Percentiles rank a stretch among this genome's conserved stretches.
These are phyloP conservation scores for Tetramorium alpestre DNA, from an alignment of 1,140 invertebrate species.

Conservation along the genomic window DNA sequence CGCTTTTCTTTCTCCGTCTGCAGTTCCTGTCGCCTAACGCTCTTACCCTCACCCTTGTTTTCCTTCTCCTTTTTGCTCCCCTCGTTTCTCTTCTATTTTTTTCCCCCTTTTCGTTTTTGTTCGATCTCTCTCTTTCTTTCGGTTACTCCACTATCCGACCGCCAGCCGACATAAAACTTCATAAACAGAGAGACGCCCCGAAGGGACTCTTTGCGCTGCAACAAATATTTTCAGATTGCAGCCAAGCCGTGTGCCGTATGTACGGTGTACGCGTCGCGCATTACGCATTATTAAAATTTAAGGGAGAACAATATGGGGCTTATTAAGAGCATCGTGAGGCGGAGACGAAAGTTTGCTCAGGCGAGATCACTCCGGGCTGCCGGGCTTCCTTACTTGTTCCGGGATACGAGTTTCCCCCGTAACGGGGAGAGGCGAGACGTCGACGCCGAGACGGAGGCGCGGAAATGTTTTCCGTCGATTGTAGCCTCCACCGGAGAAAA, in stretches of 20 bases:
- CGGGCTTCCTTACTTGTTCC: slow-evolving; percentile 17
- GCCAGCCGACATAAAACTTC: slow-evolving; percentile 72
- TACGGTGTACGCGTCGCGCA: slow-evolving; percentile 28
- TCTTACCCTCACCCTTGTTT: slow-evolving; percentile 62
- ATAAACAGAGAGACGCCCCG: slow-evolving; percentile 69
- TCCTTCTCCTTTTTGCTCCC: slow-evolving; percentile 51
- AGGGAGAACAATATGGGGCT: slow-evolving; percentile 44
- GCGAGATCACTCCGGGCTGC: slow-evolving; percentile 41
- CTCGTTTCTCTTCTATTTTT: neutral
- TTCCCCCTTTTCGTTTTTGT: neutral
- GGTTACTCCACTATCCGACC: slow-evolving; percentile 56
- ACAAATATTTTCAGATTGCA: slow-evolving; percentile 75
- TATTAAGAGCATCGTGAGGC: slow-evolving; percentile 56
- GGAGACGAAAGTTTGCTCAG: slow-evolving; percentile 21
- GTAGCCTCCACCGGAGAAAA: slow-evolving; percentile 47
- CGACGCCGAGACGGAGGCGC: slow-evolving; percentile 29
- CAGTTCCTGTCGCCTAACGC: slow-evolving; percentile 36
- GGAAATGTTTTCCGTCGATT: slow-evolving; percentile 58
- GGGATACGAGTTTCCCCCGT: neutral
- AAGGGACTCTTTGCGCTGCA: slow-evolving; percentile 61
- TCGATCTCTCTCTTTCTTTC: slow-evolving; percentile 29
- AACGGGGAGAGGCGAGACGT: neutral
- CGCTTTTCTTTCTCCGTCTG: slow-evolving; percentile 17
- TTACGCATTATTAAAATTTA: slow-evolving; percentile 72
- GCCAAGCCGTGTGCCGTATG: slow-evolving; percentile 3